Base-by-base conservation (phyloP, 2,797 vertebrate genomes). In the Triplophysa bombifrons region DNA sequence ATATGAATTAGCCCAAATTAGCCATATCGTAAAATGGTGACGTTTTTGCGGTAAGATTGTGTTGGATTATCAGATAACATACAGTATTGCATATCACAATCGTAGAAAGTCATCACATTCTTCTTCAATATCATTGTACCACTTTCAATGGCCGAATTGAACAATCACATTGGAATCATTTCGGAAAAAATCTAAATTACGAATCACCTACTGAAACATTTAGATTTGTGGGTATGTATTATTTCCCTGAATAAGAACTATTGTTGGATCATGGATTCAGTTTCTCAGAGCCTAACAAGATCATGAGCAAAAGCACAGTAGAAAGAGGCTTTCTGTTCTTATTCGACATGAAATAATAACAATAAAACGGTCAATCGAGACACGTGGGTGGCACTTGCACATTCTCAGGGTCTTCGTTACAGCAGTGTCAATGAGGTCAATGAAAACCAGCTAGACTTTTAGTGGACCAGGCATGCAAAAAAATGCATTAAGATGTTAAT, bases 401-500 rank as follows among this genome's bases (percentile, higher is more conserved):
- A 82, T 72, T 68, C 12, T 72, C 60, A 69, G 69, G 78, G 77
- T 69, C 48, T 20, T 69, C 44, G 72, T 65, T 67, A 81, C 74
- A 72, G 44, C 65, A 58, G 79, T 72, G 82, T 76, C 67, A 81
- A 84, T 82, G 88, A 61, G 75, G 82, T 85, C 84, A 89, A 88
- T 88, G 85, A 89, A 82, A 90, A 88, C 86, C 90, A 90, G 89
- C 86, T 73, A 90, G 88, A 91, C 72, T 86, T 83, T 74, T 65
- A 87, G 91, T 87, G 74, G 84, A 92, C 86, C 88, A 91, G 83
- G 91, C 91, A 92, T 93, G 93, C 91, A 93, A 89, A 89, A 84
- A 80, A 86, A 91, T 87, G 87, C 85, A 86, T 88, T 84, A 89
- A 89, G 80, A 93, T 89, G 88, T 73, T 0, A 48, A 88, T 86